A percentile compares a stretch with the other conserved stretches of the same genome.
Evolutionary conservation across 2,113 vertebrate species (phyloP).

Genomic region (Taurulus bubalis): DNA sequence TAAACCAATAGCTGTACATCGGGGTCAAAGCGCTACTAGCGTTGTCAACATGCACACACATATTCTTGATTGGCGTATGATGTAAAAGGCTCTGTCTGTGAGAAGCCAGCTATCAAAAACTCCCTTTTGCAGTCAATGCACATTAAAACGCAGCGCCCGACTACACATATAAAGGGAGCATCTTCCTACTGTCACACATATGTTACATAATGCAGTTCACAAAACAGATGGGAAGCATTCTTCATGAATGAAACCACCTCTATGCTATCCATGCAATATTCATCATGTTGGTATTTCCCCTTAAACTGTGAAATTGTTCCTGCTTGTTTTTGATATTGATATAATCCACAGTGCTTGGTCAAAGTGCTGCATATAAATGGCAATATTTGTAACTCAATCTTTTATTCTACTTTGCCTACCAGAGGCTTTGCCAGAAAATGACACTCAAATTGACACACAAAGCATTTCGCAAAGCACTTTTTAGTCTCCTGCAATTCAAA

Average conservation of each 20-base stretch:
- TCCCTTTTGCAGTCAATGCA: background rate
- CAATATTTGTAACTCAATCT: background rate
- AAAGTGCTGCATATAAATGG: background rate
- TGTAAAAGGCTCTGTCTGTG: background rate
- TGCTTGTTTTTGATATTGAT: background rate
- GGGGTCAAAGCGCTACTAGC: too few relatives aligned
- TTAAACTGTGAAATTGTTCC: background rate
- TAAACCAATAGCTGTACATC: too few relatives aligned
- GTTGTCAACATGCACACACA: too few relatives aligned
- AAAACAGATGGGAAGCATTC: background rate
- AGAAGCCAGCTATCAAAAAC: background rate
- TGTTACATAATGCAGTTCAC: background rate
- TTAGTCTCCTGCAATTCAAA: slow-evolving; percentile 5
- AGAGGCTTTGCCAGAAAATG: background rate
- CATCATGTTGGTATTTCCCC: background rate
- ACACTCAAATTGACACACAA: background rate
- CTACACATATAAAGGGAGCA: background rate
- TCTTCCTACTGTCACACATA: background rate
- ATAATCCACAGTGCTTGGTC: too few relatives aligned
- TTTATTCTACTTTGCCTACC: background rate
- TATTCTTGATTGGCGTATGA: too few relatives aligned
- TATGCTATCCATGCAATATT: background rate
- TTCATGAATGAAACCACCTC: background rate
- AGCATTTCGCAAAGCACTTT: background rate
- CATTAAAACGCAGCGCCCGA: background rate